Base-by-base conservation (phyloP, 2,113 vertebrate genomes). In the Halichoerus grypus region DNA sequence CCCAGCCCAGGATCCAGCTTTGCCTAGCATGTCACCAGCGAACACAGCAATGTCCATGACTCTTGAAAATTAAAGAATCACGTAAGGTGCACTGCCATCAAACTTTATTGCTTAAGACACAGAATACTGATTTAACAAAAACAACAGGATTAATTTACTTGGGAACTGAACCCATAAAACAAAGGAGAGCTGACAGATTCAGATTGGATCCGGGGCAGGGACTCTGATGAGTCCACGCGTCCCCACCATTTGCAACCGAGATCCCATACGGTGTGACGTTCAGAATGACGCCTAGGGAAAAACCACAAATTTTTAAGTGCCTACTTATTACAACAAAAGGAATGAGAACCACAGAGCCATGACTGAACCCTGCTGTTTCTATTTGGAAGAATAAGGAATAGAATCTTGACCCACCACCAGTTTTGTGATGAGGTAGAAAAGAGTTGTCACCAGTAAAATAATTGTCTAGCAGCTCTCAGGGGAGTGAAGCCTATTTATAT, bases 61-160 rank as follows among this genome's bases (percentile, higher is more conserved):
- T 55, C 19, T 67, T 74, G 83, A 85, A 93, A 95, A 84, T 85
- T 26, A 71, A 92, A 91, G 51, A 71, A 36, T 87, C 39, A 1
- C 3, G 12, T 53, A 53, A 71, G 26, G 9, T 2, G 39, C 12
- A 1, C 16, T 51, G 49, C 24, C 84, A 39, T 36, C 84, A 82
- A 42, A 82, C 2, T 28, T 39, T 71, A 72, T 71, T 84, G 55
- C 91, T 63, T n/a, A 57, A 95, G 51, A 55, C 51, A 1, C 59
- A 71, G 69, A 82, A 71, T 71, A 24, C 88, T 42, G 76, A 90
- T 36, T 88, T 91, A 79, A 87, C 12, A 91, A 61, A n/a, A 63
- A 63, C 18, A 67, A n/a, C 28, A 28, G 61, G 28, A 65, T 85
- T 71, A 51, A 81, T 71, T 81, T 65, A 39, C 77, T 57, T 96